A percentile compares a stretch with the other conserved stretches of the same genome.
phyloP scores from a whole-genome alignment of 2,888 invertebrate genomes.

The Tiphia femorata region DNA sequence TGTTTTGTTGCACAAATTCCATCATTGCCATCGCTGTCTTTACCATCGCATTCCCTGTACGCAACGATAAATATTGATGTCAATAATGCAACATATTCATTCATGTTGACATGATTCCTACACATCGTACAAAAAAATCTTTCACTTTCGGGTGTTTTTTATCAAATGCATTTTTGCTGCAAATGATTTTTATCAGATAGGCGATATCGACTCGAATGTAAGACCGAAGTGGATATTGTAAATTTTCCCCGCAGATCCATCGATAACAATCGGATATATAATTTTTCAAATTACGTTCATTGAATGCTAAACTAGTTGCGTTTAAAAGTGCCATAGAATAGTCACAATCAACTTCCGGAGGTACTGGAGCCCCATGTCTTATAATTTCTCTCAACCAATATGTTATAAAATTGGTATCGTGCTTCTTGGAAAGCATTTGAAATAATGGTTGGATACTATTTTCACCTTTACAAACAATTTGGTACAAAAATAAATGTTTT shows the following conservation, averaged over 20 bases:
- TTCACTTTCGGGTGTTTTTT: no score
- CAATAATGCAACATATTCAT: no score
- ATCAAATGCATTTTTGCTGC: no score
- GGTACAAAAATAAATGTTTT: constrained; percentile 23
- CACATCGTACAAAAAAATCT: no score
- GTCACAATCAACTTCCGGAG: background rate
- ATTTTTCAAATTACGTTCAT: constrained; percentile 15
- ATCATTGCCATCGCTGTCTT: no score
- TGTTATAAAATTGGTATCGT: background rate
- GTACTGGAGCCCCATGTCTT: background rate
- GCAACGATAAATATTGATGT: no score
- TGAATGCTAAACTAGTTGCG: constrained; percentile 21
- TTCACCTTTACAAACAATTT: constrained; percentile 16
- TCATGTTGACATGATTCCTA: no score
- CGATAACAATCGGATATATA: constrained; percentile 20
- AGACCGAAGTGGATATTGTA: no score
- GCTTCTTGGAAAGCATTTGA: constrained; percentile 12
- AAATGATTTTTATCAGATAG: no score
- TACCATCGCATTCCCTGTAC: no score
- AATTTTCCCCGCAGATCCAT: constrained; percentile 2
- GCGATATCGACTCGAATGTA: no score
- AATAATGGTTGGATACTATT: constrained; percentile 19
- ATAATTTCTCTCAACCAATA: constrained; percentile 2
- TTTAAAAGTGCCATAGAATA: constrained; percentile 19
- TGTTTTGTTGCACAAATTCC: no score